These are phyloP conservation scores for Spinibarbus caldwelli DNA, from an alignment of 2,797 vertebrate species.

Conservation along the genomic window DNA sequence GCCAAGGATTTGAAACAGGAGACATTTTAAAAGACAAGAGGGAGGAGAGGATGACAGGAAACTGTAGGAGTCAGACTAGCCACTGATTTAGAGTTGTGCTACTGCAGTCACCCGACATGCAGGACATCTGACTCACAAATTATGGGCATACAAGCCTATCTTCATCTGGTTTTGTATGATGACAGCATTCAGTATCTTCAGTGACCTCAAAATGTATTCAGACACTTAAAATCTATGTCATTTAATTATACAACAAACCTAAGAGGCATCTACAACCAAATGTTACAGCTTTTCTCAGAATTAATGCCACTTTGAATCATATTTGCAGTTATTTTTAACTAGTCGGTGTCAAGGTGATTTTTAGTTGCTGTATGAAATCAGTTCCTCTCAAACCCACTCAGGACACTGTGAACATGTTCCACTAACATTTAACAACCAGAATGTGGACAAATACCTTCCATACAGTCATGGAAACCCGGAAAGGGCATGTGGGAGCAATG, in stretches of 20 bases:
- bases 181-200: not conserved
- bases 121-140: not conserved
- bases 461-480: not conserved
- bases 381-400: not conserved
- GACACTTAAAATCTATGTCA: not conserved
- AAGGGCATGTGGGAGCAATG: not conserved
- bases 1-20: conserved; percentile 48
- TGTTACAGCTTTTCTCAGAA: not conserved
- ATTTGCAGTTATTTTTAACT: not conserved
- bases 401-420: not conserved
- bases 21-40: conserved; percentile 29
- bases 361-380: not conserved
- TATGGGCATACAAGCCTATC: not conserved
- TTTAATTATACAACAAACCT: conserved; percentile 7
- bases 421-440: not conserved
- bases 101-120: conserved; percentile 22
- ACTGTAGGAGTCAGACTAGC: conserved; percentile 29
- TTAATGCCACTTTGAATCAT: not conserved
- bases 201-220: not conserved
- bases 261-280: not conserved
- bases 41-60: conserved; percentile 38
- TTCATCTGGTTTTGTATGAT: not conserved
- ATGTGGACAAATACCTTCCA: not conserved
- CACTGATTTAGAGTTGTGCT: conserved; percentile 30
- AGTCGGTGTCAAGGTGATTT: not conserved